Evolutionary conservation across 1,140 invertebrate genomes (phyloP).

Genomic region (Meloidogyne floridensis): DNA sequence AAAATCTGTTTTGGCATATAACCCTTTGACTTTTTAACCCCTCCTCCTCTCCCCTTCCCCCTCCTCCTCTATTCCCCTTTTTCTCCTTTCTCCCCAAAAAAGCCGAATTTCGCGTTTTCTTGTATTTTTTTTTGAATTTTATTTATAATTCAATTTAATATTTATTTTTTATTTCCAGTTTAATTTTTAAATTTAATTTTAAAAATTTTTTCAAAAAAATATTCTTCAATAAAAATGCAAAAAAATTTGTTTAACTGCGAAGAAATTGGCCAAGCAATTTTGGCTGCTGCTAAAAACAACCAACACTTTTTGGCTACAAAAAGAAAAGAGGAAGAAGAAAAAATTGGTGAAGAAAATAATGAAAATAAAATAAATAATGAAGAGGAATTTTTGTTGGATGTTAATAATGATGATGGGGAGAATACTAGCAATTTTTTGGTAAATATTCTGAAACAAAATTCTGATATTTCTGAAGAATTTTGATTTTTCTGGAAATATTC

Average conservation of each 20-base stretch:
- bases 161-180: neutral
- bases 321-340: neutral
- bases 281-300: neutral
- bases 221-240: neutral
- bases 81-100: too few species aligned
- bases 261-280: constrained; percentile 1
- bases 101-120: too few species aligned
- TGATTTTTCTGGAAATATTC: neutral
- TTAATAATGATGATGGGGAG: neutral
- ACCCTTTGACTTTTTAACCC: too few species aligned
- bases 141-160: too few species aligned
- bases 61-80: too few species aligned
- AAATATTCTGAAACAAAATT: neutral
- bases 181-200: neutral
- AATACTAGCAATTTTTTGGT: neutral
- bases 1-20: too few species aligned
- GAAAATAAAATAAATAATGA: neutral
- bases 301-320: neutral
- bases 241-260: neutral
- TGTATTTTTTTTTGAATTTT: too few species aligned
- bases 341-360: neutral
- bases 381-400: neutral
- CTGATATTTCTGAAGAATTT: neutral
- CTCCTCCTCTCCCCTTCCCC: too few species aligned
- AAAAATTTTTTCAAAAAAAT: neutral